Conservation (phyloP, 2,113 vertebrate genomes). For the Rissa tridactyla region DNA sequence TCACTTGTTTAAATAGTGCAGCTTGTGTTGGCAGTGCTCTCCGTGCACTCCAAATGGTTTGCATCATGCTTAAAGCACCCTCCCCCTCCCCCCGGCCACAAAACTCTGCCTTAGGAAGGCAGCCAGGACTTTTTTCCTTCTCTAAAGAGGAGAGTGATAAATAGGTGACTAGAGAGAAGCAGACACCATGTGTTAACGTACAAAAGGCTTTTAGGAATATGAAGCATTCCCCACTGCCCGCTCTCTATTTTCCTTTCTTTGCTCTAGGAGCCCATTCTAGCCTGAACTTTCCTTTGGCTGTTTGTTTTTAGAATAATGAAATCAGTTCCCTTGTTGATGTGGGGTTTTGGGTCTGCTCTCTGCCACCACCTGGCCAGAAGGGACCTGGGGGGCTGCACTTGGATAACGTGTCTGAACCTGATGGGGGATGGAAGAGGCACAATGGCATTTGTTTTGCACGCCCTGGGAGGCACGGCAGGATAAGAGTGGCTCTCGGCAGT, state of each 20-base stretch:
- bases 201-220: slow-evolving; percentile 81
- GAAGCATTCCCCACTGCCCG: slow-evolving; percentile 76
- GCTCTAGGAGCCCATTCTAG: slow-evolving; percentile 69
- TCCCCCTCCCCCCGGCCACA: slow-evolving; percentile 78
- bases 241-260: slow-evolving; percentile 78
- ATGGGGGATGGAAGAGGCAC: slow-evolving; percentile 27
- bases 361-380: slow-evolving; percentile 63
- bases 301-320: slow-evolving; percentile 80
- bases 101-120: slow-evolving; percentile 80
- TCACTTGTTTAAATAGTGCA: slow-evolving; percentile 99
- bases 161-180: slow-evolving; percentile 84
- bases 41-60: slow-evolving; percentile 98
- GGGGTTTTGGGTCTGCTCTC: slow-evolving; percentile 58
- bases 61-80: slow-evolving; percentile 96
- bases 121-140: slow-evolving; percentile 79
- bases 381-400: slow-evolving; percentile 33
- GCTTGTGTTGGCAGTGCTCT: slow-evolving; percentile 97
- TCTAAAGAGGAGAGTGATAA: slow-evolving; percentile 82
- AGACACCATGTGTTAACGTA: slow-evolving; percentile 81
- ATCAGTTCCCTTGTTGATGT: slow-evolving; percentile 69
- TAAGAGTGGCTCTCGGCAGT: slow-evolving; percentile 47
- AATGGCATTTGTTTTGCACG: slow-evolving; percentile 41
- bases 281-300: slow-evolving; percentile 72
- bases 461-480: slow-evolving; percentile 39
- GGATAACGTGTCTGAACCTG: neutral